These are phyloP conservation scores for Aphidius gifuensis DNA, from an alignment of 1,140 invertebrate genomes.

Conservation along the genomic window DNA sequence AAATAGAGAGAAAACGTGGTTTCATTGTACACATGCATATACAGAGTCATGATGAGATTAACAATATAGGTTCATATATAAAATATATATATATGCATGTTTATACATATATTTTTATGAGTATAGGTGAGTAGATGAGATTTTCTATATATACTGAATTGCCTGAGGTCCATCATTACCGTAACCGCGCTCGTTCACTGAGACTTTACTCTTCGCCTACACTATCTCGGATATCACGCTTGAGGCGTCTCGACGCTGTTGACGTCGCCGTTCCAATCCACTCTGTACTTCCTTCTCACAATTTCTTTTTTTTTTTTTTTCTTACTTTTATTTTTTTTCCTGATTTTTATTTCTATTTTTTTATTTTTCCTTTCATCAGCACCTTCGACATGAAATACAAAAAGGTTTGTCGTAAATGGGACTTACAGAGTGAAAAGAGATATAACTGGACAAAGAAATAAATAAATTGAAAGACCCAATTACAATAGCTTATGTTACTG, in stretches of 20 bases:
- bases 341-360: neutral
- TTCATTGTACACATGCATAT: too few relatives aligned
- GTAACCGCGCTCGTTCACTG: constrained; percentile 4
- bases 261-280: constrained; percentile 9
- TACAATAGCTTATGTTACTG: neutral
- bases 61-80: neutral
- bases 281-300: constrained; percentile 3
- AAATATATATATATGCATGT: neutral
- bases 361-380: neutral
- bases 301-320: neutral
- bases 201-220: constrained; percentile 11
- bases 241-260: constrained; percentile 6
- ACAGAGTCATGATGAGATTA: too few relatives aligned
- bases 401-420: neutral
- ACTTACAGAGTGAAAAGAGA: neutral
- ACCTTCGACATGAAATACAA: constrained; percentile 10
- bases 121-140: neutral
- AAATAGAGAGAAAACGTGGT: too few relatives aligned
- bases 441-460: neutral
- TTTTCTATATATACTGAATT: too few relatives aligned
- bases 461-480: neutral
- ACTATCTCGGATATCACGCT: constrained; percentile 21
- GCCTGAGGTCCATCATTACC: constrained; percentile 10
- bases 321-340: neutral
- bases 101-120: neutral